These are phyloP conservation scores for Notocelia uddmanniana DNA, from an alignment of 2,888 invertebrate genomes.

Conservation along the genomic window DNA sequence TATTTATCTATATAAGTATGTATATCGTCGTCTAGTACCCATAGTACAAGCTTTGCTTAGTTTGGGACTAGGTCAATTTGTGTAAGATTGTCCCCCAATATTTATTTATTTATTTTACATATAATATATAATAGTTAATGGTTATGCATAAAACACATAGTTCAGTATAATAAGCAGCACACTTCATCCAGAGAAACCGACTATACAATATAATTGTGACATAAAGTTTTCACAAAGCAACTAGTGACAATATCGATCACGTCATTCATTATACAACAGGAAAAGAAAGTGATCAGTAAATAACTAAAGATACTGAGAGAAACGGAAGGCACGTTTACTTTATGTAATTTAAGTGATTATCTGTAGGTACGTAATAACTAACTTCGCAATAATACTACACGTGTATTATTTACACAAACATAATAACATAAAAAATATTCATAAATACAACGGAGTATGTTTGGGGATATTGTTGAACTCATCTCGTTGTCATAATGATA, in stretches of 20 bases:
- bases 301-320: slow-evolving; percentile 26
- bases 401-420: slow-evolving; percentile 1
- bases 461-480: background rate
- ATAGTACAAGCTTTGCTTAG: no score
- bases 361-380: slow-evolving; percentile 11
- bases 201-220: background rate
- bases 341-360: slow-evolving; percentile 24
- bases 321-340: slow-evolving; percentile 37
- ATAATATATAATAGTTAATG: no score
- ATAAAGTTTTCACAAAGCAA: slow-evolving; percentile 5
- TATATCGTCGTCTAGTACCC: no score
- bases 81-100: no score
- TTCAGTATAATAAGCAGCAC: no score
- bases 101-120: no score
- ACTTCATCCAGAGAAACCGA: background rate
- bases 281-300: slow-evolving; percentile 36
- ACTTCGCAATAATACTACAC: background rate
- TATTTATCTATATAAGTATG: no score
- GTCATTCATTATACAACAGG: slow-evolving; percentile 29
- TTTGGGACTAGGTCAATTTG: no score
- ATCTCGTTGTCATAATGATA: background rate
- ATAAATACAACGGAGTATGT: background rate
- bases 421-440: background rate
- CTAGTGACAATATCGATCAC: slow-evolving; percentile 20
- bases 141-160: no score